Base-by-base conservation (phyloP, 2,888 invertebrate species). In the Volucella bombylans region DNA sequence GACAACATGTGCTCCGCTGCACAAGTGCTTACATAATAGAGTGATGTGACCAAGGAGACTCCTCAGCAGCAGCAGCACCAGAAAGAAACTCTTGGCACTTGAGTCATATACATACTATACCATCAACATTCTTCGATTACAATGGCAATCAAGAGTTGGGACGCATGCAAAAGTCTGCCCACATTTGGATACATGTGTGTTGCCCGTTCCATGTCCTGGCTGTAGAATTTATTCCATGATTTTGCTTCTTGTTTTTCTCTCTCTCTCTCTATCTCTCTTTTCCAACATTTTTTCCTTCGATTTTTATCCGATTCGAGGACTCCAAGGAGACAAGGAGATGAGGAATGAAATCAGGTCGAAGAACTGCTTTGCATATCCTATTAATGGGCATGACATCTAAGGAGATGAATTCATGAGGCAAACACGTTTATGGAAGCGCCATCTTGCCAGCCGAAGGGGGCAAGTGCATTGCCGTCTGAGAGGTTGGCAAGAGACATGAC, bases 21-120 rank as follows among this genome's bases (percentile, higher is more conserved):
- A 82, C 71, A 72, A 77, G 77, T 82, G 82, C 76, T 82, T 82
- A 76, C 77, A 77, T 82, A 82, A 77, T 77, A 68, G 67, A 82
- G 82, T 77, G 67, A 69, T 72, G 55, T 72, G 62, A 43, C 64
- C 74, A 76, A 71, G 76, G 57, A 71, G 69, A 74, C 41, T 71
- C 6, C 61, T 49, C 64, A 43, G 47, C 11, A 23, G 15, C 31
- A 39, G 43, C 11, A 41, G 14, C 50, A 15, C 23, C 14, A 15
- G 43, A 43, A 47, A 31, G 61, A n/a, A 57, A 59, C 57, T 57
- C 73, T 64, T 50, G 59, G 59, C 50, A 23, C 57, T 31, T 73
- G 77, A 64, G 64, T 49, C 41, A 31, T 49, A 47, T 6, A 31
- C 31, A 47, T 6, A 31, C 31, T 31, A 57, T 18, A 43, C 55